These are phyloP conservation scores for Triops longicaudatus DNA, from an alignment of 1,140 invertebrate genomes.

Conservation along the genomic window DNA sequence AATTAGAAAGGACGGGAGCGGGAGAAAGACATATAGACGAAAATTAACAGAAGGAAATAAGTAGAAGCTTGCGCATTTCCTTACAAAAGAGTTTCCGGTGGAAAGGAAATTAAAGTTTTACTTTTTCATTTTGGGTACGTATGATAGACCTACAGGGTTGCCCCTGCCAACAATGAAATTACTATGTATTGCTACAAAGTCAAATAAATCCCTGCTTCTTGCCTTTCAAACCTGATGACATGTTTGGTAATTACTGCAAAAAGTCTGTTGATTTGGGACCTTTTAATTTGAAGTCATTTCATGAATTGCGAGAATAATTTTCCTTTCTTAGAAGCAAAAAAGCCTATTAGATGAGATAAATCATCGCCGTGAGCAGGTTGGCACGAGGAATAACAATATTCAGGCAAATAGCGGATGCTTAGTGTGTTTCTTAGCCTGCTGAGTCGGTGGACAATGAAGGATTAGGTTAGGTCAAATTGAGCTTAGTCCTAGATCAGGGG, in stretches of 20 bases:
- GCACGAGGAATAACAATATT: not conserved
- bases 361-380: not conserved
- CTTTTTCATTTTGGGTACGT: not conserved
- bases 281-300: not conserved
- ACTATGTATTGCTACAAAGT: not conserved
- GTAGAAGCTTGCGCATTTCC: not conserved
- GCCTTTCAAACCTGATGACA: not conserved
- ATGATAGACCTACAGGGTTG: too few relatives aligned
- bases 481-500: not conserved
- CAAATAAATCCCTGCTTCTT: not conserved
- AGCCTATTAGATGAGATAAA: not conserved
- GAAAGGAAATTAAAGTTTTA: not conserved
- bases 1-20: not conserved
- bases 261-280: not conserved
- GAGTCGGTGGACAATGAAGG: not conserved
- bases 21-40: not conserved
- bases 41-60: not conserved
- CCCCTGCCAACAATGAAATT: not conserved
- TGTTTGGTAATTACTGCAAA: not conserved
- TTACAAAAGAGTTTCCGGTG: not conserved
- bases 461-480: constrained; percentile 7
- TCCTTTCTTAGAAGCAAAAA: not conserved
- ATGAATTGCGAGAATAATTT: not conserved
- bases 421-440: constrained; percentile 5
- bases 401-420: not conserved